Conservation (phyloP, 2,888 invertebrate genomes). For the Troides oblongomaculatus region DNA sequence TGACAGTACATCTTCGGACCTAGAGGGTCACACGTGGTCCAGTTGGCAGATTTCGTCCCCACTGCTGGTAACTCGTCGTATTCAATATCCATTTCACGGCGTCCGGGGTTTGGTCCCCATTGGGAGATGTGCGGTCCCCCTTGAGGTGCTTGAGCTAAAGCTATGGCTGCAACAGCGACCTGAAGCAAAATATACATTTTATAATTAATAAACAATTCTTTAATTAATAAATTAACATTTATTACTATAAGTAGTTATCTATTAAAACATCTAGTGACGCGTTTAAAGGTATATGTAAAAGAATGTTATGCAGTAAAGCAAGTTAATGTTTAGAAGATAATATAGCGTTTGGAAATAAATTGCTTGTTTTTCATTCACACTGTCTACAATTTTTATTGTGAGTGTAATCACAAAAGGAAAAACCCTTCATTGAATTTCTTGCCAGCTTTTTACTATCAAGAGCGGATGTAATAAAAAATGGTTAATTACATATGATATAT, state of each 20-base stretch:
- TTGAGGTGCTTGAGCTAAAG: not conserved
- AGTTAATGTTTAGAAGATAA: too few species aligned
- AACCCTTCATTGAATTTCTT: too few species aligned
- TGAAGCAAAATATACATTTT: not conserved
- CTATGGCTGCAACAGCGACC: not conserved
- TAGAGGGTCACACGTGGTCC: slow-evolving; percentile 21
- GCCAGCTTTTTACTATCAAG: too few species aligned
- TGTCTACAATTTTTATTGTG: too few species aligned
- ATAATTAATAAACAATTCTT: not conserved
- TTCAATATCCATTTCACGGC: not conserved
- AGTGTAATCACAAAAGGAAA: too few species aligned
- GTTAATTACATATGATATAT: too few species aligned
- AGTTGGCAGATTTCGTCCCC: not conserved
- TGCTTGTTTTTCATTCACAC: too few species aligned
- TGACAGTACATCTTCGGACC: slow-evolving; percentile 45
- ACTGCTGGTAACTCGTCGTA: not conserved
- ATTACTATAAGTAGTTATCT: not conserved
- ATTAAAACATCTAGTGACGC: not conserved
- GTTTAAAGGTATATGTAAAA: too few species aligned
- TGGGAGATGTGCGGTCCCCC: not conserved
- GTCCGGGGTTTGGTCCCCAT: not conserved
- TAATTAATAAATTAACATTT: not conserved
- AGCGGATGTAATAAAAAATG: too few species aligned
- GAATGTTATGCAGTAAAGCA: too few species aligned
- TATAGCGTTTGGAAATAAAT: too few species aligned